Evolutionary conservation across 1,140 invertebrate genomes (phyloP).

Genomic region (Drosophila rhopaloa): DNA sequence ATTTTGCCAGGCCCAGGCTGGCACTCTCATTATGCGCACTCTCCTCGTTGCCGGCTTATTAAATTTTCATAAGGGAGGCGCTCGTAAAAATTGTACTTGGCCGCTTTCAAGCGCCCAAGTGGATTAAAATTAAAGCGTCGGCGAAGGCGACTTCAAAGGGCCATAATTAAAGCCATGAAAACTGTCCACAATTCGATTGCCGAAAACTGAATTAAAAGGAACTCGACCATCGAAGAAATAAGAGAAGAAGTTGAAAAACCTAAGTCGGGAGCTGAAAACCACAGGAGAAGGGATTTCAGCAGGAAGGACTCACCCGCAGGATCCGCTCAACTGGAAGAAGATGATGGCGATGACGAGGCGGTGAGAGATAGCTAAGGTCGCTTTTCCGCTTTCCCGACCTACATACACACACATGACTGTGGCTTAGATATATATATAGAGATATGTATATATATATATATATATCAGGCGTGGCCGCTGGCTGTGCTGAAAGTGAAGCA

Average conservation of each 20-base stretch:
- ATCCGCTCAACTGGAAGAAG: constrained; percentile 72
- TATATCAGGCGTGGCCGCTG: constrained; percentile 22
- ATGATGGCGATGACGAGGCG: constrained; percentile 54
- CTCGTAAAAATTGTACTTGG: constrained; percentile 65
- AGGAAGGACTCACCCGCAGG: constrained; percentile 46
- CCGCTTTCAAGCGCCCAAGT: constrained; percentile 60
- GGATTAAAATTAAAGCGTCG: constrained; percentile 72
- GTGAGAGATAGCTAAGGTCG: constrained; percentile 55
- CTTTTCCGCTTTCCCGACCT: constrained; percentile 21
- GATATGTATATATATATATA: constrained; percentile 1
- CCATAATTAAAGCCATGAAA: constrained; percentile 70
- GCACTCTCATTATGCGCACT: constrained; percentile 44
- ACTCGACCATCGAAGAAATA: constrained; percentile 27
- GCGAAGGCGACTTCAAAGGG: constrained; percentile 57
- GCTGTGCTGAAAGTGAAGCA: constrained; percentile 41
- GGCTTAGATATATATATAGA: constrained; percentile 4
- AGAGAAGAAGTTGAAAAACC: constrained; percentile 25
- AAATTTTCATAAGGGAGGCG: constrained; percentile 72
- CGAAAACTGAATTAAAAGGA: constrained; percentile 68
- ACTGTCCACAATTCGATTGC: constrained; percentile 75
- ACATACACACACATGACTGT: constrained; percentile 10
- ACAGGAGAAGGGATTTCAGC: constrained; percentile 23
- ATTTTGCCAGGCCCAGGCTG: constrained; percentile 18
- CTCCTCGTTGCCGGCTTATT: constrained; percentile 53
- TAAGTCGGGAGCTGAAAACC: constrained; percentile 45